Evolutionary conservation across 2,797 vertebrate species (phyloP), one percentile per base, ranked within the genome.

Genomic region (Onychomys arenicola): DNA sequence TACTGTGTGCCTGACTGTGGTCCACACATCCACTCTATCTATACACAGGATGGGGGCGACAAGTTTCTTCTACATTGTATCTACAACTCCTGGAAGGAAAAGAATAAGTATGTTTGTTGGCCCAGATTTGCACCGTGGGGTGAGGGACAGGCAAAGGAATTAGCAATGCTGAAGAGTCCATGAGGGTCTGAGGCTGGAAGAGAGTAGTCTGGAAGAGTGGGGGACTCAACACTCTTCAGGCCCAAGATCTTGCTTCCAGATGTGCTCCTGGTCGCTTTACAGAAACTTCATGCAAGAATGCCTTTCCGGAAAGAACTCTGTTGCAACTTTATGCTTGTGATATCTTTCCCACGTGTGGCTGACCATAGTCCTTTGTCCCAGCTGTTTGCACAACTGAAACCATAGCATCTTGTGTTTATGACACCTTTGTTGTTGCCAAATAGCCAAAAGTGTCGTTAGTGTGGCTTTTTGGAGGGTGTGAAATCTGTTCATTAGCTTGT

Each of bases 361-460:
- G 94, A 95, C 97, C 95, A 82, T 83, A 94, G 96, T 97, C 96
- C 95, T 98, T 97, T 97, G 93, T 96, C 98, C 94, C 97, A 97
- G 97, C 91, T 98, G 95, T 96, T 97, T 97, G 93, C 96, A 97
- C 92, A 97, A 96, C 95, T 96, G 93, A 98, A 97, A 78, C 98
- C 95, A 86, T 95, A 95, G 95, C 97, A 97, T 96, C 96, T 97
- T 97, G 95, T 97, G 95, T 97, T 93, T 97, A 93, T 89, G 97
- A 97, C 96, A 97, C 91, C 96, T 83, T 96, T 93, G 97, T 96
- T 97, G 96, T 98, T 97, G 90, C 98, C 92, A 98, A 90, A 97
- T 92, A 98, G 98, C 97, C 88, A 92, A 96, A 94, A 93, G 93
- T 97, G 89, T 98, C 97, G 98, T 96, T 97, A 97, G 97, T 97